phyloP scores from a whole-genome alignment of 2,797 vertebrate species.

The Sarcoramphus papa region DNA sequence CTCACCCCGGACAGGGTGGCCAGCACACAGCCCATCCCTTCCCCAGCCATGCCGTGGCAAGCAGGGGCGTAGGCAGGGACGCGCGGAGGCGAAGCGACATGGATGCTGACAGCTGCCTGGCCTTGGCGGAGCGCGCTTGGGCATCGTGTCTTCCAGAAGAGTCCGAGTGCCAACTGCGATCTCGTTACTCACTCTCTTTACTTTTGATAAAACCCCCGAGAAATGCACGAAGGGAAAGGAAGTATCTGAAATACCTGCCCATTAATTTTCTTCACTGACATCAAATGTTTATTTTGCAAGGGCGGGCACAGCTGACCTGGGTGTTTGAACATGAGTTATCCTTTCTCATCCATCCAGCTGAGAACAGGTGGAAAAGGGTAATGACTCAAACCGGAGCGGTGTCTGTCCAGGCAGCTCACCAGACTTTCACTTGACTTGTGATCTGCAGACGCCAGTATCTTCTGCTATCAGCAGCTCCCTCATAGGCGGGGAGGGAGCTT shows the following conservation, averaged over 20 bases:
- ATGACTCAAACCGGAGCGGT: conserved; percentile 43
- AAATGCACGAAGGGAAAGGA: conserved; percentile 17
- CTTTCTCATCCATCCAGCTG: conserved; percentile 22
- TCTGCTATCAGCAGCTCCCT: conserved; percentile 17
- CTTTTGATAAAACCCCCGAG: conserved; percentile 27
- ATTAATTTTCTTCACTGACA: conserved; percentile 12
- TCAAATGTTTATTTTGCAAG: conserved; percentile 36
- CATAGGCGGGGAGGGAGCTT: not conserved
- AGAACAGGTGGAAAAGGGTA: conserved; percentile 9
- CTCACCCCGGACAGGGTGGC: not conserved
- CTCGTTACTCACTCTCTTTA: conserved; percentile 46
- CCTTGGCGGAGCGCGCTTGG: accelerated
- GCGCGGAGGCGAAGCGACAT: not conserved
- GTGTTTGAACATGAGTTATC: conserved; percentile 24
- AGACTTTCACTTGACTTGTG: conserved; percentile 55
- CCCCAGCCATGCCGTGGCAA: accelerated
- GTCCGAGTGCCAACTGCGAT: not conserved
- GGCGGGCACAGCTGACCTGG: not conserved
- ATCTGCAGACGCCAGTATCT: conserved; percentile 1
- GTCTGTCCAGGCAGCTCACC: conserved; percentile 28
- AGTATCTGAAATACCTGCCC: not conserved
- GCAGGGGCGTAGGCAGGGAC: not conserved
- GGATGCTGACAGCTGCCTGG: not conserved
- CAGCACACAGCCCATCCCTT: not conserved
- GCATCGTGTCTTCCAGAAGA: not conserved